phyloP scores from a whole-genome alignment of 2,113 vertebrate genomes.

The Plecotus auritus region DNA sequence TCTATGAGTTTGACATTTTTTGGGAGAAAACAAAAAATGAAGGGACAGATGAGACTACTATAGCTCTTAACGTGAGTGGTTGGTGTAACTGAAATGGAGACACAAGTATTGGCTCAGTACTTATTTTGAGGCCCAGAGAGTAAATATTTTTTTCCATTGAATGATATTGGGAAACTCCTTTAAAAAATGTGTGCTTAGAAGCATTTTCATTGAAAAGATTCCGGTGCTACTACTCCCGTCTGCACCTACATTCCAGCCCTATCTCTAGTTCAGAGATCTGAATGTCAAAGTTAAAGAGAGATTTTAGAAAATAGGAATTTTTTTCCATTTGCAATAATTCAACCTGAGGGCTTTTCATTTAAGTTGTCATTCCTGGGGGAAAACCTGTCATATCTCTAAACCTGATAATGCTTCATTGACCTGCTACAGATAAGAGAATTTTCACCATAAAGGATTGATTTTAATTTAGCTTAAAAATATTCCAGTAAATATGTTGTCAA shows the following conservation, averaged over 20 bases:
- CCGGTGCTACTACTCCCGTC: background rate
- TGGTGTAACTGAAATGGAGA: conserved; percentile 11
- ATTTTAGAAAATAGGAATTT: conserved; percentile 53
- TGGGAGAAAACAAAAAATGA: background rate
- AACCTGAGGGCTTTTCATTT: conserved; percentile 53
- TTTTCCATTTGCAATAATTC: conserved; percentile 43
- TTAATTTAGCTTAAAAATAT: conserved; percentile 28
- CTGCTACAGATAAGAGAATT: conserved; percentile 21
- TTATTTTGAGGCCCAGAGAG: conserved; percentile 24
- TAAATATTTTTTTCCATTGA: background rate
- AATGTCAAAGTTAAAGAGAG: conserved; percentile 44
- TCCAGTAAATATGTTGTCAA: background rate
- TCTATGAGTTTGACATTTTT: background rate
- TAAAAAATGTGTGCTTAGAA: conserved; percentile 14
- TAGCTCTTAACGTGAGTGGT: background rate
- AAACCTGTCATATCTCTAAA: background rate
- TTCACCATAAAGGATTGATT: conserved; percentile 6
- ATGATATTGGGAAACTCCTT: conserved; percentile 23
- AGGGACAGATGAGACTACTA: background rate
- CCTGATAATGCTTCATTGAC: background rate
- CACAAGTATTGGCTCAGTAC: background rate
- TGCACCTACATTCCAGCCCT: conserved; percentile 64
- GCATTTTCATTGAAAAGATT: conserved; percentile 40
- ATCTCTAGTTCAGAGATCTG: conserved; percentile 66
- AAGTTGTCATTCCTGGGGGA: conserved; percentile 33